Percentiles rank a stretch among this genome's conserved stretches.
Conservation (phyloP, 1,140 invertebrate genomes). For the Penaeus vannamei region DNA sequence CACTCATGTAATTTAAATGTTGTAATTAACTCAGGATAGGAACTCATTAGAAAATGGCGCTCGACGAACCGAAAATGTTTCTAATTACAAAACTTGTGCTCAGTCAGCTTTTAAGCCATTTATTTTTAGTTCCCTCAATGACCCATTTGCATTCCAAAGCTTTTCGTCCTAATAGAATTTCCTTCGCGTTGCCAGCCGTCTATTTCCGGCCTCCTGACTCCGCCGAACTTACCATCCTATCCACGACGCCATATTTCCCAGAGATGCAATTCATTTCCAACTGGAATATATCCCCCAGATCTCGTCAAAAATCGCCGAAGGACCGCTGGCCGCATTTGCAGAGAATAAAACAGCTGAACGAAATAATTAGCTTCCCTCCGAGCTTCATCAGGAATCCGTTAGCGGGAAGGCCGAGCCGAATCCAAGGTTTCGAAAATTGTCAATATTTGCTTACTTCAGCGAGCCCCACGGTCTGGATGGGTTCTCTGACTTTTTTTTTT, state of each 20-base stretch:
- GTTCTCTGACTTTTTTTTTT: not conserved
- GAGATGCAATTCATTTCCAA: too few relatives aligned
- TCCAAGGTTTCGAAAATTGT: conserved; percentile 62
- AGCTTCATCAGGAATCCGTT: conserved; percentile 57
- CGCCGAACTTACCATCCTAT: too few relatives aligned
- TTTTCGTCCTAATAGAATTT: conserved; percentile 33
- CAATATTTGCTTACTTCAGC: conserved; percentile 62
- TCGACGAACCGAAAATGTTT: conserved; percentile 61
- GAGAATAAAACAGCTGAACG: not conserved
- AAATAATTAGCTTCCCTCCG: conserved; percentile 2
- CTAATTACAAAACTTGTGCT: conserved; percentile 62
- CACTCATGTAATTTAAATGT: conserved; percentile 61
- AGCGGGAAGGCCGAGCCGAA: conserved; percentile 52
- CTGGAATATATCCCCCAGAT: too few relatives aligned
- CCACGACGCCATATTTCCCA: too few relatives aligned
- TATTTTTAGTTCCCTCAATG: conserved; percentile 50
- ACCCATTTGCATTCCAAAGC: conserved; percentile 36
- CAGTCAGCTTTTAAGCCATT: conserved; percentile 60
- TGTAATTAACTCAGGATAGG: conserved; percentile 62
- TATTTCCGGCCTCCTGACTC: not conserved
- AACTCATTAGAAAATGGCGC: conserved; percentile 62
- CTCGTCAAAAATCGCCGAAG: too few relatives aligned
- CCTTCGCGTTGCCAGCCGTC: not conserved
- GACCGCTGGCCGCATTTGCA: not conserved
- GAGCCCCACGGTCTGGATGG: conserved; percentile 31